These are phyloP conservation scores for Eonycteris spelaea DNA, from an alignment of 2,113 vertebrate species.

Conservation along the genomic window DNA sequence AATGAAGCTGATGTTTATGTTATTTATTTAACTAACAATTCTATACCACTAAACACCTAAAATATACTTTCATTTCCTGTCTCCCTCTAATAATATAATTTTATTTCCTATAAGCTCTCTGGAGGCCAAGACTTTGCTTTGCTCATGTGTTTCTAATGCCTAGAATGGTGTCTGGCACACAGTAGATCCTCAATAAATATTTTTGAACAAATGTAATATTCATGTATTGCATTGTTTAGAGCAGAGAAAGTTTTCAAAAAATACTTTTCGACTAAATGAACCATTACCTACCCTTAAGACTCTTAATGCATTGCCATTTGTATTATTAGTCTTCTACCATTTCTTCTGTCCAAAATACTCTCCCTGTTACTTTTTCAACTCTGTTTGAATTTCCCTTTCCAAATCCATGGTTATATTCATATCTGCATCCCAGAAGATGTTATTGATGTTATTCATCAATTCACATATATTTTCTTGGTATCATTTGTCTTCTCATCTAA, in stretches of 20 bases:
- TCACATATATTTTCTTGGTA: neutral
- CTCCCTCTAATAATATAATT: neutral
- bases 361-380: neutral
- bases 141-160: neutral
- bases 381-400: neutral
- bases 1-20: neutral
- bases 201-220: neutral
- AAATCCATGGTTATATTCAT: neutral
- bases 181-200: neutral
- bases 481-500: neutral
- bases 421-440: neutral
- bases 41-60: neutral
- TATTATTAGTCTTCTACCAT: neutral
- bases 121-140: neutral
- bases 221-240: neutral
- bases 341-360: neutral
- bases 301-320: neutral
- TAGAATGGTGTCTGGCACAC: neutral
- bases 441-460: neutral
- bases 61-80: neutral
- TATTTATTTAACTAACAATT: neutral
- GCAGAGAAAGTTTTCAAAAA: neutral
- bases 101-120: neutral
- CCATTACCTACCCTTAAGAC: neutral
- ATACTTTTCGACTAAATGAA: neutral